Evolutionary conservation across 2,888 invertebrate species (phyloP).

Genomic region (Fragum whitleyi): DNA sequence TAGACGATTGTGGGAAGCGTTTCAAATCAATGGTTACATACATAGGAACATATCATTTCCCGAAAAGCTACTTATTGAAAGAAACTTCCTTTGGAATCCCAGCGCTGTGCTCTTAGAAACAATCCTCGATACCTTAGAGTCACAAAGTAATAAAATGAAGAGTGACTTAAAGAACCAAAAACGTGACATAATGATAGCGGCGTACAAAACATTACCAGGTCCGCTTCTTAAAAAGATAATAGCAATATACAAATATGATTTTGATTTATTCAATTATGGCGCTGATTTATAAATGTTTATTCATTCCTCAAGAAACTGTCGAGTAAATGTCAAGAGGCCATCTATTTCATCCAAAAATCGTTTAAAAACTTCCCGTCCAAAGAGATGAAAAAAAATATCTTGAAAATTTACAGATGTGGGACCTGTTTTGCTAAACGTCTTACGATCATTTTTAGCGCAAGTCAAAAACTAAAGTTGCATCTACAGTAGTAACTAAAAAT

Average conservation of each 20-base stretch:
- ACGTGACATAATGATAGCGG: constrained; percentile 46
- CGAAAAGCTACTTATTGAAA: background rate
- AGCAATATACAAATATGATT: constrained; percentile 57
- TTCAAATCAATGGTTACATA: constrained; percentile 66
- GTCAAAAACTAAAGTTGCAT: too few relatives aligned
- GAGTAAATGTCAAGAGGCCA: too few relatives aligned
- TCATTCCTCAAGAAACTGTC: too few relatives aligned
- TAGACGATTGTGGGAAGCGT: constrained; percentile 51
- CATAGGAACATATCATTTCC: constrained; percentile 32
- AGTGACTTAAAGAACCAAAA: constrained; percentile 31
- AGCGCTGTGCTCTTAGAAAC: background rate
- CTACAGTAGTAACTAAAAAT: too few relatives aligned
- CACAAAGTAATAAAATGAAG: background rate
- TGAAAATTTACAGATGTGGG: too few relatives aligned
- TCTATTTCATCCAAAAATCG: too few relatives aligned
- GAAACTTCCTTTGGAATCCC: background rate
- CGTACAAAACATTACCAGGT: constrained; percentile 40
- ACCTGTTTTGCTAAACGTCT: too few relatives aligned
- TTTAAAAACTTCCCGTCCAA: too few relatives aligned
- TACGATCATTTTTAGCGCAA: too few relatives aligned
- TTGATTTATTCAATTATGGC: constrained; percentile 64
- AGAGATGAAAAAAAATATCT: too few relatives aligned
- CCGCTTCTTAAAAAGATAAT: constrained; percentile 38
- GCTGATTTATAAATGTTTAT: too few relatives aligned
- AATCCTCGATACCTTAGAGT: background rate